Conservation (phyloP, 2,797 vertebrate genomes). For the Pagetopsis macropterus region DNA sequence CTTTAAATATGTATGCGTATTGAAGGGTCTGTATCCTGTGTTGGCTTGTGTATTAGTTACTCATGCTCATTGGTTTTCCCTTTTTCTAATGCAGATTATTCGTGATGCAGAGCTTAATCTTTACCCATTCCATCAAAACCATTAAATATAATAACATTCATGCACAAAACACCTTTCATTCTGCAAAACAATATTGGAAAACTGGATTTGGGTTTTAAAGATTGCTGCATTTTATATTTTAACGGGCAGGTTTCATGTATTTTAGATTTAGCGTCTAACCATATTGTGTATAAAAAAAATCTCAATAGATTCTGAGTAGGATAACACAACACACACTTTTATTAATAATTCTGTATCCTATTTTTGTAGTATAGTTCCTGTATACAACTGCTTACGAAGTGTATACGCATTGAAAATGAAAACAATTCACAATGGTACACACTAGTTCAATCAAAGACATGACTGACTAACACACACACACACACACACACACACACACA, state of each 20-base stretch:
- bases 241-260: background rate
- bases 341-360: no score
- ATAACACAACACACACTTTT: background rate
- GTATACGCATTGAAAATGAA: background rate
- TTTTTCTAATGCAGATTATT: conserved; percentile 21
- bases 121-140: background rate
- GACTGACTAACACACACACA: background rate
- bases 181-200: background rate
- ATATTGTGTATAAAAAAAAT: background rate
- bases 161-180: background rate
- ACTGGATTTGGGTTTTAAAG: background rate
- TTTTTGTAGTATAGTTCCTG: background rate
- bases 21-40: background rate
- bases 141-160: background rate
- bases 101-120: conserved; percentile 12
- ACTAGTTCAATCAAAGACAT: no score
- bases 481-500: background rate
- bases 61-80: background rate
- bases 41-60: background rate
- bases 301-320: background rate
- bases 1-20: background rate
- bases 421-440: no score
- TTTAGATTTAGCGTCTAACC: background rate
- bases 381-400: background rate
- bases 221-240: background rate